These are phyloP conservation scores for Mobula hypostoma DNA, from an alignment of 2,113 vertebrate species.

Conservation along the genomic window DNA sequence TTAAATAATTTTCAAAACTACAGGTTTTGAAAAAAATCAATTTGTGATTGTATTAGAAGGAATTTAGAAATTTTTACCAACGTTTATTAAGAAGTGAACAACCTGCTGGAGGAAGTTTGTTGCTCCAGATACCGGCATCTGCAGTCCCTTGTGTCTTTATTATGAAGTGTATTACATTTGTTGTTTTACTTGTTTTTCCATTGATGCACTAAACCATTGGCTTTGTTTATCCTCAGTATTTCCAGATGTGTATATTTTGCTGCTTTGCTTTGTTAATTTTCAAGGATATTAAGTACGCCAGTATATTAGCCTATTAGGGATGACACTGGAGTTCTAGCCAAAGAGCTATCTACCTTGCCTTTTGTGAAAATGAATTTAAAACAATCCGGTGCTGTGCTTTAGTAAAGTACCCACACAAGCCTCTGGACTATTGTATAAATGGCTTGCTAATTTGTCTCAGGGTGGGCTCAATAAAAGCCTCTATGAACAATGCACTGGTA, in stretches of 20 bases:
- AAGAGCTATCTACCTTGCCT: background rate
- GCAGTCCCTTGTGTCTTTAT: background rate
- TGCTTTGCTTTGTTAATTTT: background rate
- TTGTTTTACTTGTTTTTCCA: background rate
- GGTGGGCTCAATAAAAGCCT: background rate
- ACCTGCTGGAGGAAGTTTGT: no score
- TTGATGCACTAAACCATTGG: background rate
- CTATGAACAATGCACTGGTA: no score
- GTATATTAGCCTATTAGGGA: no score
- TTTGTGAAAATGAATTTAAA: constrained; percentile 1
- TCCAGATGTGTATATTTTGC: background rate
- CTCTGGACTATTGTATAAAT: background rate
- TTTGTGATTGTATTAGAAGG: background rate
- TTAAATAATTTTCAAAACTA: background rate
- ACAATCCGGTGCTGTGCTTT: background rate
- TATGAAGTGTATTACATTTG: background rate
- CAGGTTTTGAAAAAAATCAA: background rate
- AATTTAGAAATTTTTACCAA: background rate
- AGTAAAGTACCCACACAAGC: background rate
- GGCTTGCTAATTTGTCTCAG: background rate
- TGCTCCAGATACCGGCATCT: no score
- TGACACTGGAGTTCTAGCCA: background rate
- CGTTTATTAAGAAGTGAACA: background rate
- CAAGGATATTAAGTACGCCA: background rate
- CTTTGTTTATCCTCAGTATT: background rate